Conservation (phyloP, 2,888 invertebrate genomes). For the Falcaria lacertinaria region DNA sequence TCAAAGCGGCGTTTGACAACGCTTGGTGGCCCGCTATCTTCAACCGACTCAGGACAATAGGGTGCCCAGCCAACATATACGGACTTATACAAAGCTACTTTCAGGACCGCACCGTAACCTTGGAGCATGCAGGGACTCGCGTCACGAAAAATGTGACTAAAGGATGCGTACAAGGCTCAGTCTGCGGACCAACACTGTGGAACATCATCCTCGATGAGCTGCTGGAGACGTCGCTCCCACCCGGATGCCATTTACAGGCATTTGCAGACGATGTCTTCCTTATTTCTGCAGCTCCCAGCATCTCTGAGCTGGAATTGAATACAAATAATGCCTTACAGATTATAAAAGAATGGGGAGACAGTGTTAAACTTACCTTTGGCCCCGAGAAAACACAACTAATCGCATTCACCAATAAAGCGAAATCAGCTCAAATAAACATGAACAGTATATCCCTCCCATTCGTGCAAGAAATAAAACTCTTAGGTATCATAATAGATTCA, state of each 20-base stretch:
- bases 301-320: neutral
- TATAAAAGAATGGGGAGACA: constrained; percentile 1
- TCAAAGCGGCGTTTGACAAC: constrained; percentile 16
- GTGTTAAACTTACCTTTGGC: constrained; percentile 4
- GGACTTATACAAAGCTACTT: neutral
- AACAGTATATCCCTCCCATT: neutral
- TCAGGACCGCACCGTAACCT: neutral
- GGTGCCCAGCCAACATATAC: neutral
- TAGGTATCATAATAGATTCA: neutral
- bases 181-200: constrained; percentile 19
- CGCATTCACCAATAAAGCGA: constrained; percentile 4
- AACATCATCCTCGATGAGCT: constrained; percentile 23
- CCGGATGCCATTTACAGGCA: constrained; percentile 13
- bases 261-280: constrained; percentile 19
- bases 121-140: neutral
- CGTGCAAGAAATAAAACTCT: neutral
- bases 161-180: constrained; percentile 25
- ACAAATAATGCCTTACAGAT: neutral
- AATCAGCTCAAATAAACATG: neutral
- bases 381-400: constrained; percentile 3
- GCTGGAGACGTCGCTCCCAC: constrained; percentile 1
- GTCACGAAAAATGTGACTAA: constrained; percentile 10
- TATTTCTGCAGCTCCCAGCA: neutral
- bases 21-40: constrained; percentile 18
- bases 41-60: neutral